A percentile compares a stretch with the other conserved stretches of the same genome.
Evolutionary conservation across 2,113 vertebrate species (phyloP).

Genomic region (Phaethornis superciliosus): DNA sequence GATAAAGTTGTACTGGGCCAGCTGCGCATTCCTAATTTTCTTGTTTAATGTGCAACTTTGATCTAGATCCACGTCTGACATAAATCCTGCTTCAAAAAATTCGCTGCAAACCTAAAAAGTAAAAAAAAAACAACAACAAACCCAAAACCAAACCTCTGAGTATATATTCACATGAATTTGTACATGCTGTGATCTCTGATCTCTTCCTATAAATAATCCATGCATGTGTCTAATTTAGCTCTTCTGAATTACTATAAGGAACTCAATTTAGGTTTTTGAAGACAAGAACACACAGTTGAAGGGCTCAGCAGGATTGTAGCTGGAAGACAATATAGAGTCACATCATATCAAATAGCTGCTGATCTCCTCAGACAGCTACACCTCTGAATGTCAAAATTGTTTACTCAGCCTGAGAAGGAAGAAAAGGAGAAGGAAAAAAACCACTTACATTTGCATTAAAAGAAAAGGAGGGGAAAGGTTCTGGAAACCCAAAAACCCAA

Average conservation of each 20-base stretch:
- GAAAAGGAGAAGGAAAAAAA: background rate
- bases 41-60: slow-evolving; percentile 90
- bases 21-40: slow-evolving; percentile 93
- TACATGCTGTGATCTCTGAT: background rate
- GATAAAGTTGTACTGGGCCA: slow-evolving; percentile 96
- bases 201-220: background rate
- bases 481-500: no score
- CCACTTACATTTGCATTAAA: background rate
- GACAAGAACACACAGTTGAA: background rate
- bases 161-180: background rate
- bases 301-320: background rate
- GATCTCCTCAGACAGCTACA: background rate
- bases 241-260: background rate
- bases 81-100: slow-evolving; percentile 90
- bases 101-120: slow-evolving; percentile 81
- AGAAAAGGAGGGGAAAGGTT: background rate
- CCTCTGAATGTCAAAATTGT: background rate
- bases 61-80: slow-evolving; percentile 92
- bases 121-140: background rate
- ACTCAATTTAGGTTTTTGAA: background rate
- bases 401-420: background rate
- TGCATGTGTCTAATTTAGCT: background rate
- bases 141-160: background rate
- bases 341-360: background rate
- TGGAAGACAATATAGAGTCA: background rate